Conservation (phyloP, 2,888 invertebrate genomes). For the Drosophila buzzatii region DNA sequence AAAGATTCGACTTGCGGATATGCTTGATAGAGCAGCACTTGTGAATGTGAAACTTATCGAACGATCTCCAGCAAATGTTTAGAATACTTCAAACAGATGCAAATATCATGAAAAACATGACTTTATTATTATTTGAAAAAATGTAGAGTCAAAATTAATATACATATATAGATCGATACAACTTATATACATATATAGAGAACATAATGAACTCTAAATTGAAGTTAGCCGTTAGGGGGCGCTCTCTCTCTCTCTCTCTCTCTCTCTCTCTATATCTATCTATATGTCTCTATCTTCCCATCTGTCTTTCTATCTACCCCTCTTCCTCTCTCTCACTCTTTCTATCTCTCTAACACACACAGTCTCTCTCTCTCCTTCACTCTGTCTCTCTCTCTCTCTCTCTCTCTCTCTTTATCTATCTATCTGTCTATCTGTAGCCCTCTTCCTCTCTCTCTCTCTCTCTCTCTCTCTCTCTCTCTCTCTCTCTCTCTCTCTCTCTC, state of each 20-base stretch:
- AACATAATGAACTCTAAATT: too few species aligned
- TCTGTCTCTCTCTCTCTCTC: background rate
- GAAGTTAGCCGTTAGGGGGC: background rate
- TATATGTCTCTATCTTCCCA: background rate
- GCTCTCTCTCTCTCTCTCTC: background rate
- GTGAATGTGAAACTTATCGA: background rate
- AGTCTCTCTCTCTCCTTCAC: background rate
- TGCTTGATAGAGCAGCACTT: background rate
- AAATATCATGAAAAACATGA: background rate
- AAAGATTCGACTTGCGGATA: slow-evolving; percentile 2
- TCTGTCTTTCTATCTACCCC: background rate
- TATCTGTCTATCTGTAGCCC: too few species aligned
- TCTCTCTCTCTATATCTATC: background rate
- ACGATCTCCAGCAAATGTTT: background rate
- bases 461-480: too few species aligned
- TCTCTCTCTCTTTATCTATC: too few species aligned
- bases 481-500: background rate
- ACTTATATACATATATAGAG: background rate
- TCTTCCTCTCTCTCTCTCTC: background rate
- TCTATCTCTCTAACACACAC: too few species aligned
- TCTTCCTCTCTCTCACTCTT: background rate
- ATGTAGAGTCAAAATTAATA: background rate
- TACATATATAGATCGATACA: background rate
- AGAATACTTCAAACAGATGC: background rate
- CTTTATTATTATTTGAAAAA: background rate